phyloP scores from a whole-genome alignment of 2,113 vertebrate species.

The Triplophysa rosa region DNA sequence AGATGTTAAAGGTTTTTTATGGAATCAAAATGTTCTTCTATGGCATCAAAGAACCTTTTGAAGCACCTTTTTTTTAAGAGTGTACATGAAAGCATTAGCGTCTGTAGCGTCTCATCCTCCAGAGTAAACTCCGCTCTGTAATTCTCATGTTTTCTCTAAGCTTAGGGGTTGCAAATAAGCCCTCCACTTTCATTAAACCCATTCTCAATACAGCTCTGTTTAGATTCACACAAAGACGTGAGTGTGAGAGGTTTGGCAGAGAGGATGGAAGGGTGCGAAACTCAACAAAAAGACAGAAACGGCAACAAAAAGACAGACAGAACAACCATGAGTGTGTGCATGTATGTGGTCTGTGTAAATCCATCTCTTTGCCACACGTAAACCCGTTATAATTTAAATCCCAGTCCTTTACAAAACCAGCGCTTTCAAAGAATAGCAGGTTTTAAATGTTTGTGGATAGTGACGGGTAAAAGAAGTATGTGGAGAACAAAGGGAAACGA shows the following conservation, averaged over 20 bases:
- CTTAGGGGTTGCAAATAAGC: conserved; percentile 18
- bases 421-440: conserved; percentile 23
- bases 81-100: background rate
- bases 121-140: background rate
- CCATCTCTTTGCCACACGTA: conserved; percentile 16
- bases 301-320: background rate
- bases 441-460: conserved; percentile 39
- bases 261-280: conserved; percentile 13
- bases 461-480: conserved; percentile 21
- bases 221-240: background rate
- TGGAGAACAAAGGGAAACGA: conserved; percentile 37
- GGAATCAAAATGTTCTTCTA: no score
- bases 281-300: no score
- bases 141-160: background rate
- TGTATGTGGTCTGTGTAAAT: background rate
- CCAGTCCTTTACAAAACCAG: conserved; percentile 12
- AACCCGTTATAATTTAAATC: conserved; percentile 32
- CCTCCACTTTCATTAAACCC: conserved; percentile 13
- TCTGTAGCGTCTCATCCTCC: background rate
- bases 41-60: no score
- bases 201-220: conserved; percentile 18
- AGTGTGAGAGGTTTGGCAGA: conserved; percentile 10
- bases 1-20: no score
- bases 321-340: conserved; percentile 1
- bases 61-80: no score